Percentiles rank a stretch among this genome's conserved stretches.
Evolutionary conservation across 1,140 invertebrate species (phyloP).

Genomic region (Latrodectus geometricus): DNA sequence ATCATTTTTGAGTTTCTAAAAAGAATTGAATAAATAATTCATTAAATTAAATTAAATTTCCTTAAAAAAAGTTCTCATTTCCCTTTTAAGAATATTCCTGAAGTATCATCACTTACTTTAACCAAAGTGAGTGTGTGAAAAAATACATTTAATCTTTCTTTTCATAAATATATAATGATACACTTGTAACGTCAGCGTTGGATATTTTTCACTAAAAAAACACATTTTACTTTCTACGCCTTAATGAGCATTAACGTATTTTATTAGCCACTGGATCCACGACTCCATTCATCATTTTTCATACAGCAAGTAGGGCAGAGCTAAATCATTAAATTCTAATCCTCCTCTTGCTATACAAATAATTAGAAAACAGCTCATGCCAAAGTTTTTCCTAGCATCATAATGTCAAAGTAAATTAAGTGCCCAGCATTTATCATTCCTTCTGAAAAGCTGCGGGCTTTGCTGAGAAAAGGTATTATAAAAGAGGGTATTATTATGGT

Average conservation of each 20-base stretch:
- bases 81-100: no score
- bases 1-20: no score
- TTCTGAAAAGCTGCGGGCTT: not conserved
- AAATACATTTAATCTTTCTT: no score
- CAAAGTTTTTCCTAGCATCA: not conserved
- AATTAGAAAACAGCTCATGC: not conserved
- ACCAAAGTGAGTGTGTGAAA: no score
- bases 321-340: not conserved
- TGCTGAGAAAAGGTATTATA: not conserved
- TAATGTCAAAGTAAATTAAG: no score
- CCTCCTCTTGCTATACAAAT: not conserved
- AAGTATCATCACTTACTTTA: no score
- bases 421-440: no score
- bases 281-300: constrained; percentile 1
- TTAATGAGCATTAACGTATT: constrained; percentile 4
- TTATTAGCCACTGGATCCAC: constrained; percentile 1
- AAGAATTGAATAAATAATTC: no score
- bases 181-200: no score
- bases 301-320: not conserved
- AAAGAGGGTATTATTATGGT: not conserved
- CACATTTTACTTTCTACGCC: not conserved
- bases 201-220: not conserved
- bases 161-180: no score
- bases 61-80: no score
- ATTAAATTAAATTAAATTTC: no score